Conservation (phyloP, 2,888 invertebrate genomes). For the Disparrhopalites patrizii region DNA sequence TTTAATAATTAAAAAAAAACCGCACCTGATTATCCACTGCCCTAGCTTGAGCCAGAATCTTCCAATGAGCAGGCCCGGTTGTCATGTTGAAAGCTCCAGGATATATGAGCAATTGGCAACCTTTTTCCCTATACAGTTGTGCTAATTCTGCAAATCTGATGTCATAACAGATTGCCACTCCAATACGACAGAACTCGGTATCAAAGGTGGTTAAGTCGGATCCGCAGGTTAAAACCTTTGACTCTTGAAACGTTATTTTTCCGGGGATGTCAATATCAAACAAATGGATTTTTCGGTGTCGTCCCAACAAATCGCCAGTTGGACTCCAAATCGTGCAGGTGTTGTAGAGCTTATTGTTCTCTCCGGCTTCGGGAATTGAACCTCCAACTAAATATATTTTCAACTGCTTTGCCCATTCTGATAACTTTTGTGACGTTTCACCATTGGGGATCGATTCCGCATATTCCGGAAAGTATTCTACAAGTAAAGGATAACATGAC, state of each 20-base stretch:
- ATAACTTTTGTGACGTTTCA: conserved; percentile 67
- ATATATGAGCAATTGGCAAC: conserved; percentile 80
- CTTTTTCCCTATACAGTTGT: conserved; percentile 53
- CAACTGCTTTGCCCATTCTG: conserved; percentile 69
- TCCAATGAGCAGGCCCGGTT: conserved; percentile 93
- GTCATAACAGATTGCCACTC: conserved; percentile 93
- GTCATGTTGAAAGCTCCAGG: conserved; percentile 96
- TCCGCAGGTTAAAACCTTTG: conserved; percentile 75
- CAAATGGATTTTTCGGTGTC: conserved; percentile 86
- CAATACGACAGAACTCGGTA: conserved; percentile 68
- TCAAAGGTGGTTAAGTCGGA: conserved; percentile 68
- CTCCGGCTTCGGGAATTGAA: conserved; percentile 71
- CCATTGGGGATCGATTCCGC: conserved; percentile 80
- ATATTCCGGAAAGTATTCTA: conserved; percentile 70
- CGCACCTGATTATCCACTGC: conserved; percentile 77
- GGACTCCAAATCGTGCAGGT: conserved; percentile 83
- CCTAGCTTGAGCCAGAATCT: conserved; percentile 71
- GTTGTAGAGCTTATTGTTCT: conserved; percentile 67
- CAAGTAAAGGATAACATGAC: conserved; percentile 16
- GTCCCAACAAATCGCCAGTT: conserved; percentile 70
- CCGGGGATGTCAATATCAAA: conserved; percentile 95
- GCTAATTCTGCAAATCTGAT: conserved; percentile 87
- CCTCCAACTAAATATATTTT: conserved; percentile 81
- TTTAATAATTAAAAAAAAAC: neutral
- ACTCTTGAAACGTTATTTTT: conserved; percentile 88